phyloP scores from a whole-genome alignment of 2,113 vertebrate genomes.

The Archocentrus centrarchus region DNA sequence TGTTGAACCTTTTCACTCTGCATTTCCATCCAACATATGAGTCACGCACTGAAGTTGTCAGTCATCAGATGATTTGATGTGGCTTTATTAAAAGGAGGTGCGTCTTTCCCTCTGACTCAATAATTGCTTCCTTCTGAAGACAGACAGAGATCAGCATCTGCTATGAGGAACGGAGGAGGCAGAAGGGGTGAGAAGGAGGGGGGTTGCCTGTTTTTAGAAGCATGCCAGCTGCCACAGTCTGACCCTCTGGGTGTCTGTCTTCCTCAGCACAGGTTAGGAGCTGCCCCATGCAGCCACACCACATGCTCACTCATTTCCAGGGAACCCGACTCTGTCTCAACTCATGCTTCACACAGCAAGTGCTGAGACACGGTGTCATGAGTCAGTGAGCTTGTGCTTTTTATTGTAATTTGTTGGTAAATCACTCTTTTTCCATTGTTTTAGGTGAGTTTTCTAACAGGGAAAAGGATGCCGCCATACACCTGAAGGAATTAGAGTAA shows the following conservation, averaged over 20 bases:
- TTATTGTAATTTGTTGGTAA: background rate
- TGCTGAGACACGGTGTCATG: background rate
- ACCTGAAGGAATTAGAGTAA: background rate
- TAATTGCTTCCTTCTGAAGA: slow-evolving; percentile 72
- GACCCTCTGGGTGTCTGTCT: slow-evolving; percentile 64
- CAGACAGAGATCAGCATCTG: slow-evolving; percentile 74
- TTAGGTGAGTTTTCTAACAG: background rate
- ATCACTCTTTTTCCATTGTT: background rate
- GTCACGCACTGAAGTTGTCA: slow-evolving; percentile 66
- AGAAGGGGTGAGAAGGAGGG: background rate
- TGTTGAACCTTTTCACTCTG: slow-evolving; percentile 43
- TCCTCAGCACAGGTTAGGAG: slow-evolving; percentile 67
- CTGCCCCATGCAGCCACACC: slow-evolving; percentile 47
- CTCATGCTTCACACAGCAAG: slow-evolving; percentile 30
- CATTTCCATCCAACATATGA: slow-evolving; percentile 49
- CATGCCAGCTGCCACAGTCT: slow-evolving; percentile 65
- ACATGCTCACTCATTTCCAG: slow-evolving; percentile 57
- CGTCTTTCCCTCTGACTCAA: slow-evolving; percentile 72
- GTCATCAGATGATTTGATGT: slow-evolving; percentile 65
- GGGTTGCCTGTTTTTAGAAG: slow-evolving; percentile 73
- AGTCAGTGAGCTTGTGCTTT: background rate
- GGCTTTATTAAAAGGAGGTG: slow-evolving; percentile 71
- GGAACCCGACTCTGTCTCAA: slow-evolving; percentile 42
- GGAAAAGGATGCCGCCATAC: background rate
- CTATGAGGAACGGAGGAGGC: slow-evolving; percentile 48